Conservation (phyloP, 2,113 vertebrate genomes). For the Erythrocercus mccallii region DNA sequence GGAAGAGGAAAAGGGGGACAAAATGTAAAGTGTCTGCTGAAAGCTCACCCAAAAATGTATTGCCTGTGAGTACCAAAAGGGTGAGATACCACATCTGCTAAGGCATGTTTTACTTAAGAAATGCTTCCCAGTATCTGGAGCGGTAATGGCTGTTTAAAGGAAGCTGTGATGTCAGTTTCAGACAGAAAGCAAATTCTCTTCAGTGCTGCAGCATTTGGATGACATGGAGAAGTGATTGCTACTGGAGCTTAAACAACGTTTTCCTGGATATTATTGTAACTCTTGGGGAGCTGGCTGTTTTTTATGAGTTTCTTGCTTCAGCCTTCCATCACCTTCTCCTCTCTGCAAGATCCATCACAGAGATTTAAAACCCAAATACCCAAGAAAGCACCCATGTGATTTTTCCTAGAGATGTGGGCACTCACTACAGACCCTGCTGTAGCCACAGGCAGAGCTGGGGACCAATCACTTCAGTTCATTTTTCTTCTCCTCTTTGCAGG, state of each 20-base stretch:
- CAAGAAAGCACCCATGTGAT: neutral
- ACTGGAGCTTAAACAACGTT: neutral
- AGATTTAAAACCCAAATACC: neutral
- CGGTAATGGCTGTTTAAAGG: neutral
- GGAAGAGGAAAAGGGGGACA: neutral
- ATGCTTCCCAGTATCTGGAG: neutral
- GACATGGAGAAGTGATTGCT: neutral
- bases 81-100: neutral
- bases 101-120: neutral
- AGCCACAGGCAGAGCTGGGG: neutral
- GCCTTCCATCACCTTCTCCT: neutral
- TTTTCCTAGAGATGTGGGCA: neutral
- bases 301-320: neutral
- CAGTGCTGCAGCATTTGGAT: neutral
- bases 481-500: neutral
- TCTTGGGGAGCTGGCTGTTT: neutral
- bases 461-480: neutral
- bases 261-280: neutral
- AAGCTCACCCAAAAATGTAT: neutral
- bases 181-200: neutral
- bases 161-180: neutral
- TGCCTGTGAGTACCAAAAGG: neutral
- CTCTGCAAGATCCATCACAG: neutral
- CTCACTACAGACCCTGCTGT: neutral
- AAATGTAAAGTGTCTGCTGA: neutral